These are phyloP conservation scores for Bryconaethiops microstoma DNA, from an alignment of 2,797 vertebrate genomes.

Conservation along the genomic window DNA sequence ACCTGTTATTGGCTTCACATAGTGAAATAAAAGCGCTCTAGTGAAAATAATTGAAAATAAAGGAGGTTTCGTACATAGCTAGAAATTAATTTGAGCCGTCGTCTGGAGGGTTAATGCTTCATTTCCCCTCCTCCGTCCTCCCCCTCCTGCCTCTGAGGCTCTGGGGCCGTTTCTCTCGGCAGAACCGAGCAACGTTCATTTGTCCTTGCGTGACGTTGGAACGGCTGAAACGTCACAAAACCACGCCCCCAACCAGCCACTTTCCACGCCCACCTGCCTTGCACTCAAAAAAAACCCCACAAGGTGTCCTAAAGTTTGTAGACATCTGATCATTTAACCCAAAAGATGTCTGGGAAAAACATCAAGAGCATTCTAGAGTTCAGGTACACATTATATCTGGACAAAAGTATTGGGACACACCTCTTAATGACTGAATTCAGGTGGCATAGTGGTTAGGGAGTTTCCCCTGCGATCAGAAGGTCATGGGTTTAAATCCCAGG, in stretches of 20 bases:
- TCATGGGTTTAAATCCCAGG: no score
- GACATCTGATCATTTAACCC: background rate
- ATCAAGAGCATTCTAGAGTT: no score
- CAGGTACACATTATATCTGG: no score
- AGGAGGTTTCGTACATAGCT: background rate
- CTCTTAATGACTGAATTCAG: no score
- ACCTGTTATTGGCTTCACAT: background rate
- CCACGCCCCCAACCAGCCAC: slow-evolving; percentile 14
- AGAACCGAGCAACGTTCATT: background rate
- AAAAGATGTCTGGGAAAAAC: no score
- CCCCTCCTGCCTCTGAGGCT: background rate
- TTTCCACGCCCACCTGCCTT: slow-evolving; percentile 1
- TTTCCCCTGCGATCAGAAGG: no score
- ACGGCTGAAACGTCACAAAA: slow-evolving; percentile 19
- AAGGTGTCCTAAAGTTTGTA: background rate
- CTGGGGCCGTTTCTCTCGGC: background rate
- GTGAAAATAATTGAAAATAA: background rate
- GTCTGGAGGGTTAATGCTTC: background rate
- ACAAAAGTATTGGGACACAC: no score
- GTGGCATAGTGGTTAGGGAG: no score
- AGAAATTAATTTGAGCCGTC: background rate
- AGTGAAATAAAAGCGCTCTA: background rate
- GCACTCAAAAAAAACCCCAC: background rate
- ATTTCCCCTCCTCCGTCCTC: background rate
- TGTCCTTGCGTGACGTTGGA: slow-evolving; percentile 4